Conservation (phyloP, 2,888 invertebrate species). For the Andrena bicolor region DNA sequence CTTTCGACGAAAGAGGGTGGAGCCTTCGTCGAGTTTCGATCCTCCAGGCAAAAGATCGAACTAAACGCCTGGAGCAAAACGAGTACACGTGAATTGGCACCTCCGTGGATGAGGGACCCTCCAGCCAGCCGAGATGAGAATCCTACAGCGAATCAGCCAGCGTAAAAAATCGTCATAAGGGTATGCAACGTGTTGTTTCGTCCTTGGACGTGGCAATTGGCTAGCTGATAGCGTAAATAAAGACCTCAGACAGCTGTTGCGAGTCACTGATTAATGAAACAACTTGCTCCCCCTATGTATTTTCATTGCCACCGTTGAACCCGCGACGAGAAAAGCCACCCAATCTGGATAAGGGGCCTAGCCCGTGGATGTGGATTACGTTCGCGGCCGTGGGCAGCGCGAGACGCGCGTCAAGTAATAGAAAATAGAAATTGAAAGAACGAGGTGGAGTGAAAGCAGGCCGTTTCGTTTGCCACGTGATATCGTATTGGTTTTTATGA, state of each 20-base stretch:
- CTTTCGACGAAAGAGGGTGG: conserved; percentile 1
- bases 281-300: neutral
- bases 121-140: conserved; percentile 36
- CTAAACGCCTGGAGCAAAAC: conserved; percentile 28
- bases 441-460: conserved; percentile 57
- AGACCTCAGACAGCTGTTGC: conserved; percentile 35
- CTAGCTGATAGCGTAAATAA: conserved; percentile 50
- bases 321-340: conserved; percentile 37
- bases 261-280: conserved; percentile 34
- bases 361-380: conserved; percentile 40
- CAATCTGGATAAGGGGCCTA: conserved; percentile 10
- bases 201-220: conserved; percentile 27
- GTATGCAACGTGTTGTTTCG: conserved; percentile 40
- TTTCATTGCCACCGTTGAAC: conserved; percentile 19
- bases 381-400: conserved; percentile 51
- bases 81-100: conserved; percentile 50
- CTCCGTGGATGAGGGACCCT: conserved; percentile 39
- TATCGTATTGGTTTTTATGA: conserved; percentile 18
- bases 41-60: conserved; percentile 20
- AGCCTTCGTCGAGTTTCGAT: conserved; percentile 16
- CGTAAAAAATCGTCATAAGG: conserved; percentile 23
- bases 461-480: conserved; percentile 43
- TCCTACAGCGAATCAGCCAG: conserved; percentile 25
- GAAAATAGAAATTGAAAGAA: conserved; percentile 67
- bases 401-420: conserved; percentile 48